Conservation (phyloP, 2,888 invertebrate species). For the Villa cingulata region DNA sequence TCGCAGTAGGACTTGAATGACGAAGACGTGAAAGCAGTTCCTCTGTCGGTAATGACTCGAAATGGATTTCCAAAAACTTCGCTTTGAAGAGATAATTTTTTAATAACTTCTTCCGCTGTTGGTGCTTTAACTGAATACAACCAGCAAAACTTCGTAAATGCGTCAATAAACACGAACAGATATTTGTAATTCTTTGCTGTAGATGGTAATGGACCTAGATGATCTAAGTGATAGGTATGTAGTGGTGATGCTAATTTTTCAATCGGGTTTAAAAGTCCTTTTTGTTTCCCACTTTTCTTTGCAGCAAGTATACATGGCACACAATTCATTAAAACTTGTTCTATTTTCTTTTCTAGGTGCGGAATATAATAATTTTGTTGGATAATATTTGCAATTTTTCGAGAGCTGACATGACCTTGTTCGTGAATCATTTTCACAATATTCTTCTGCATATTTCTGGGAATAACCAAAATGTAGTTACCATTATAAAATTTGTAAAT, state of each 20-base stretch:
- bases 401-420: neutral
- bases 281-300: constrained; percentile 20
- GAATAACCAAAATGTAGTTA: too few species aligned
- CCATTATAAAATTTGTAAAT: too few species aligned
- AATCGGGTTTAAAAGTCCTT: constrained; percentile 23
- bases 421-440: too few species aligned
- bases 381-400: neutral
- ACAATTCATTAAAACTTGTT: constrained; percentile 8
- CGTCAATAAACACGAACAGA: constrained; percentile 23
- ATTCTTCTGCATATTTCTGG: too few species aligned
- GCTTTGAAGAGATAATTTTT: constrained; percentile 20
- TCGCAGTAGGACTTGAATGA: constrained; percentile 25
- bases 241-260: constrained; percentile 22
- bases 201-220: constrained; percentile 22
- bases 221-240: constrained; percentile 23
- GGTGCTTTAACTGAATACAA: constrained; percentile 22
- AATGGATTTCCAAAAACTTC: constrained; percentile 26
- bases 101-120: constrained; percentile 20
- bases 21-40: constrained; percentile 26
- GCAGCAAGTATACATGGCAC: constrained; percentile 11
- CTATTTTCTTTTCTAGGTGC: neutral
- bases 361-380: neutral
- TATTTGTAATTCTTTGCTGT: constrained; percentile 23
- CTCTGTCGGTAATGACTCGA: constrained; percentile 24
- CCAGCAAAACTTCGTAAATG: constrained; percentile 27